Base-by-base conservation (phyloP, 2,888 invertebrate species). In the Eilema griseolum region DNA sequence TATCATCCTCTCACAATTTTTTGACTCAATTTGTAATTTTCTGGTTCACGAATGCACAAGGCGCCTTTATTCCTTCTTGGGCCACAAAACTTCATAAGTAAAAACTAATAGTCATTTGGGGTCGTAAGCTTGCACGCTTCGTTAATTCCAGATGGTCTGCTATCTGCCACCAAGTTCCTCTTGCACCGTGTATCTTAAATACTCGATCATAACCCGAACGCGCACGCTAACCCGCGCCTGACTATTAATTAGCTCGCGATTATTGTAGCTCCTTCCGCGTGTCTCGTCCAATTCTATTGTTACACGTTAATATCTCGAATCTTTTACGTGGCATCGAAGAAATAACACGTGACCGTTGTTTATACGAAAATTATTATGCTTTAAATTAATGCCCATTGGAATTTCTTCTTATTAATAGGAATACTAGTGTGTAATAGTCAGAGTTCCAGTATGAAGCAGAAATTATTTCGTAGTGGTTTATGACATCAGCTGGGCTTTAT, bases 221-320 rank as follows among this genome's bases (percentile, higher is more conserved):
- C 79, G 86, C 75, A 66, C 86, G 78, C 78, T 83, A 80, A 82
- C 83, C 83, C 79, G 78, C 68, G 74, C 69, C 70, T 70, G 52
- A 46, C 20, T 46, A 71, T 75, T 75, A 69, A 71, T 75, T 75
- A 69, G 69, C 68, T 69, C 67, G 57, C 71, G 65, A 72, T 70
- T 59, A 67, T 69, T 66, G 72, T 77, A 26, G 57, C 73, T 63
- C 62, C 82, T 86, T 86, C 88, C 86, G 86, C 85, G 70, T 84
- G 74, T 73, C 77, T 74, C 81, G 79, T 84, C 85, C 86, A 85
- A 83, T 78, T 88, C 86, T 87, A 87, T 88, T 87, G 85, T 86
- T 85, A 82, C 76, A 72, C 73, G 74, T 57, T 73, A 65, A 79
- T 69, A 74, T 75, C 72, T 75, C 64, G 71, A 64, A 70, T 75